Conservation (phyloP, 1,140 invertebrate genomes). For the Uloborus diversus region DNA sequence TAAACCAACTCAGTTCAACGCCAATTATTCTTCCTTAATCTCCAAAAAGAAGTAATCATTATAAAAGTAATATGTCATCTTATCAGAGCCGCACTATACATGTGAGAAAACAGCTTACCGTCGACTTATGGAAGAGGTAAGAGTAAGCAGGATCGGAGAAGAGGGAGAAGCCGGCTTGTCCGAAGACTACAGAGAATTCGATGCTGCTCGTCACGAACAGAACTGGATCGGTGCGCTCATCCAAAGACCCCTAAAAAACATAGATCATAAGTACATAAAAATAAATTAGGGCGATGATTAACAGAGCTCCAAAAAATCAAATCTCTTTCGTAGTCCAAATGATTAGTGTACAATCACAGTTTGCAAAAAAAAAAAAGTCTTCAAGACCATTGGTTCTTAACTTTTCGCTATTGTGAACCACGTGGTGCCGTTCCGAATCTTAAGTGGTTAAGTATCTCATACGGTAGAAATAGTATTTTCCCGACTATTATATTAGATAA, state of each 20-base stretch:
- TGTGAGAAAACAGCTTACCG: not conserved
- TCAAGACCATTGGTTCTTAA: not conserved
- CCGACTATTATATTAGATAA: no score
- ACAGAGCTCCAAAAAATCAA: not conserved
- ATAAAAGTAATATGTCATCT: not conserved
- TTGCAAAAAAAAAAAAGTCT: not conserved
- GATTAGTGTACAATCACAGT: no score
- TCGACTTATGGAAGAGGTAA: not conserved
- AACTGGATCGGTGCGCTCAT: not conserved
- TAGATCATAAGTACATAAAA: not conserved
- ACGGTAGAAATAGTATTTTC: no score
- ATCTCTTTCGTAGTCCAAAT: no score
- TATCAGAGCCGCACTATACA: not conserved
- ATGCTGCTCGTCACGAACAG: not conserved
- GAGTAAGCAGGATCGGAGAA: constrained; percentile 32
- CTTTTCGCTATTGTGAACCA: no score
- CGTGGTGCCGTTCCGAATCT: no score
- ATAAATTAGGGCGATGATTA: not conserved
- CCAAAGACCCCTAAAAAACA: not conserved
- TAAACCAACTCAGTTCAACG: no score
- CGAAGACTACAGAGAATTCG: not conserved
- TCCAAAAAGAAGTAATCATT: not conserved
- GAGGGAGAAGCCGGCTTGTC: not conserved
- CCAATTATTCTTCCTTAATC: no score
- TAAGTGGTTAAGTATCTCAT: no score